These are phyloP conservation scores for Panthera uncia DNA, from an alignment of 2,113 vertebrate species.

Conservation along the genomic window DNA sequence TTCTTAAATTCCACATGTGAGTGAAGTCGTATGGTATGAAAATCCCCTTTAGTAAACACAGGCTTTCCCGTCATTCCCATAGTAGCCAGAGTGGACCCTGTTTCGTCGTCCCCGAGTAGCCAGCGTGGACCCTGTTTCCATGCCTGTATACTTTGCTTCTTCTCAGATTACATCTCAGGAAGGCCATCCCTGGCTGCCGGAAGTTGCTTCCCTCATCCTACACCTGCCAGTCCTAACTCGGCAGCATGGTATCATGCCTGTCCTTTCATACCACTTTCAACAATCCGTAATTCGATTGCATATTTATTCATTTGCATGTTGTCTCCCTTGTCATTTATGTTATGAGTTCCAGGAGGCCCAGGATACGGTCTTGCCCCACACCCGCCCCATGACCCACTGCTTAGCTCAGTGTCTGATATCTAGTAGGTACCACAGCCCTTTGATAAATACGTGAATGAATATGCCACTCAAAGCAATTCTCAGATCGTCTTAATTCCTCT, in stretches of 20 bases:
- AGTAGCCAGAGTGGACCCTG: background rate
- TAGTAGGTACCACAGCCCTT: background rate
- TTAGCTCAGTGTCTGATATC: background rate
- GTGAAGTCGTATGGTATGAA: background rate
- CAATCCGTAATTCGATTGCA: background rate
- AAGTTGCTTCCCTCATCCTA: background rate
- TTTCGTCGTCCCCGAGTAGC: background rate
- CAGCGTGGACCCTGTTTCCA: background rate
- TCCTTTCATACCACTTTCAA: background rate
- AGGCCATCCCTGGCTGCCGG: background rate
- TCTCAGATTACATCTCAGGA: background rate
- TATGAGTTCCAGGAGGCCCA: background rate
- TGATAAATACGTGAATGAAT: background rate
- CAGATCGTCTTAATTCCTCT: background rate
- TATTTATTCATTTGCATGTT: background rate
- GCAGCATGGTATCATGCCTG: background rate
- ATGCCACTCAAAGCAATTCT: background rate
- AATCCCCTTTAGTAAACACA: background rate
- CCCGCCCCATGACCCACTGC: background rate
- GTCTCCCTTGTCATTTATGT: background rate
- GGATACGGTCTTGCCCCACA: background rate
- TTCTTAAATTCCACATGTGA: background rate
- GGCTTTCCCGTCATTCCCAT: background rate
- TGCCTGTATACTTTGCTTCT: background rate
- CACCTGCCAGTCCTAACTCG: background rate